Percentiles rank a stretch among this genome's conserved stretches.
phyloP scores from a whole-genome alignment of 2,797 vertebrate species.

The Pempheris klunzingeri region DNA sequence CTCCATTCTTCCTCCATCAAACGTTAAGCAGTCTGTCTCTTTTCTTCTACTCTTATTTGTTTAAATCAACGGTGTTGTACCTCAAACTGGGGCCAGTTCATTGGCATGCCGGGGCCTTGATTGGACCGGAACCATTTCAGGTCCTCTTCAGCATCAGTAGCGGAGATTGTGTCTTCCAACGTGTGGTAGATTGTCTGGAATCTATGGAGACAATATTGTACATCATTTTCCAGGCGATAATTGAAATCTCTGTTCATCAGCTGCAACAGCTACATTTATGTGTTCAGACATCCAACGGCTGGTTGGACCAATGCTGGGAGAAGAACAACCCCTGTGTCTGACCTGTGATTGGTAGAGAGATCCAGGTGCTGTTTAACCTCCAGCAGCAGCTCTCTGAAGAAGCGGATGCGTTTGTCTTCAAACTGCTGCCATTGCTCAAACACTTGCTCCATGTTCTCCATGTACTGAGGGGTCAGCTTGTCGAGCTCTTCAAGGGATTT shows the following conservation, averaged over 20 bases:
- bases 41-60: neutral
- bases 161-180: slow-evolving; percentile 91
- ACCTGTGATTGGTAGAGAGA: slow-evolving; percentile 93
- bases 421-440: slow-evolving; percentile 98
- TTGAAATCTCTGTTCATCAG: neutral
- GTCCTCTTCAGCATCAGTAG: slow-evolving; percentile 92
- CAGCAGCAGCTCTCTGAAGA: slow-evolving; percentile 92
- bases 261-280: neutral
- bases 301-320: neutral
- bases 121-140: slow-evolving; percentile 95
- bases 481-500: slow-evolving; percentile 94
- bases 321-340: slow-evolving; percentile 45
- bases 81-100: slow-evolving; percentile 99
- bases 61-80: slow-evolving; percentile 75
- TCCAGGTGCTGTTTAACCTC: slow-evolving; percentile 96
- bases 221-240: neutral
- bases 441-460: slow-evolving; percentile 99
- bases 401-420: slow-evolving; percentile 94
- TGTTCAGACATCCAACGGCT: neutral
- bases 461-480: slow-evolving; percentile 94
- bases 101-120: slow-evolving; percentile 96
- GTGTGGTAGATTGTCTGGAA: slow-evolving; percentile 93
- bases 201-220: slow-evolving; percentile 73
- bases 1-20: neutral
- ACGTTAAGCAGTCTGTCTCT: neutral